Base-by-base conservation (phyloP, 2,113 vertebrate species). In the Plectropomus leopardus region DNA sequence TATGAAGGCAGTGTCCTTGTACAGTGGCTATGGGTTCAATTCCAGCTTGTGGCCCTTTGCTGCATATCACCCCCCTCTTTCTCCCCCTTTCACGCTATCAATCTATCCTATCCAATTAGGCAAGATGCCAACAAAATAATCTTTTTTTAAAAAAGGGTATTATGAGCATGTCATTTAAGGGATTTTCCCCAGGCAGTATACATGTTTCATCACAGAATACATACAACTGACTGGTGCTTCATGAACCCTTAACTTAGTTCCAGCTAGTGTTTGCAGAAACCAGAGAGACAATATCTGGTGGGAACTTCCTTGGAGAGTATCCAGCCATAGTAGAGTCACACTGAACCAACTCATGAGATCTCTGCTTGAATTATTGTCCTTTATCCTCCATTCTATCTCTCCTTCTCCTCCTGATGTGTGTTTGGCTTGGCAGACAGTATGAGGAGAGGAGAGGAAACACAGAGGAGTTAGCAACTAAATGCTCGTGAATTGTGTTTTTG, bases 191-290 rank as follows among this genome's bases (percentile, higher is more conserved):
- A 4, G 1, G 15, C 14, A 45, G 26, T 17, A 8, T 11, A 15
- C 14, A 58, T 17, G 15, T 30, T 42, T 55, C 9, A 50, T 61
- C 74, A 66, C 26, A 45, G 32, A 19, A 4, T 32, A 14, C 5
- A 34, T 10, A 13, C 3, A 9, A 15, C 17, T 26, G n/a, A 13
- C 23, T 7, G 3, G 5, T 36, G 28, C 26, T 36, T 51, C 24
- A 30, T 47, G n/a, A 50, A 50, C 36, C 26, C 59, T 72, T 17
- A 53, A 50, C 19, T 47, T 6, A 26, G 3, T 47, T 63, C 74
- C 93, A 98, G 97, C 96, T 97, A 95, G 96, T 97, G 3, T 83
- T 76, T 57, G 48, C 72, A 94, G 79, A 69, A 54, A 69, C 16
- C 17, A 7, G 23, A 5, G 23, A 51, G 55, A 30, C 16, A 1